Percentiles rank a stretch among this genome's conserved stretches.
These are phyloP conservation scores for Colletes gigas DNA, from an alignment of 1,140 invertebrate genomes.

Conservation along the genomic window DNA sequence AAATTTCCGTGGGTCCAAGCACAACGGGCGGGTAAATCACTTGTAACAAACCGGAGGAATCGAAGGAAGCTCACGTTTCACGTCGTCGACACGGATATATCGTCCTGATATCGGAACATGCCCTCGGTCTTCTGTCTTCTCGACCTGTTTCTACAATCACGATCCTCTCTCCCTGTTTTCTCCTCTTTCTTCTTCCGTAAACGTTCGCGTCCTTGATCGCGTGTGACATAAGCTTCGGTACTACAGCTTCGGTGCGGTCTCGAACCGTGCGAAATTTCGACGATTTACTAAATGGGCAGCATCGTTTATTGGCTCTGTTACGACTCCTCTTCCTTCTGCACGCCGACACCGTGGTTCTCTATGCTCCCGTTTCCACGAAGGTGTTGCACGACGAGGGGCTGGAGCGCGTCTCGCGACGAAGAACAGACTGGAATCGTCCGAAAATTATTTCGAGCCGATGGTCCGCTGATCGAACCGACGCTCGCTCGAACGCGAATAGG, in stretches of 20 bases:
- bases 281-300: conserved; percentile 4
- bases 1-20: not conserved
- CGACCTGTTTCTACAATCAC: not conserved
- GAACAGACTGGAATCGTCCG: not conserved
- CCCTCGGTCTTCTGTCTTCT: not conserved
- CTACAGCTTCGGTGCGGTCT: not conserved
- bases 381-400: too few species aligned
- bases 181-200: conserved; percentile 39
- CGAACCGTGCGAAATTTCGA: conserved; percentile 2
- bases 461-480: conserved; percentile 72
- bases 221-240: conserved; percentile 25
- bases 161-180: not conserved
- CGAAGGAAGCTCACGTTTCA: conserved; percentile 40
- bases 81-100: not conserved
- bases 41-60: not conserved
- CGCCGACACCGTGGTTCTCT: too few species aligned
- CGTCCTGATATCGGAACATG: conserved; percentile 1
- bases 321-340: not conserved
- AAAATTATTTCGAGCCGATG: conserved; percentile 75
- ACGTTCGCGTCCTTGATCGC: conserved; percentile 13
- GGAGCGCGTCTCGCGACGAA: not conserved
- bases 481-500: conserved; percentile 64
- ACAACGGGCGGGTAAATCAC: conserved; percentile 6
- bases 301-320: not conserved
- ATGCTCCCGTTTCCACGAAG: not conserved